Evolutionary conservation across 2,888 invertebrate genomes (phyloP).

Genomic region (Cheilosia variabilis): DNA sequence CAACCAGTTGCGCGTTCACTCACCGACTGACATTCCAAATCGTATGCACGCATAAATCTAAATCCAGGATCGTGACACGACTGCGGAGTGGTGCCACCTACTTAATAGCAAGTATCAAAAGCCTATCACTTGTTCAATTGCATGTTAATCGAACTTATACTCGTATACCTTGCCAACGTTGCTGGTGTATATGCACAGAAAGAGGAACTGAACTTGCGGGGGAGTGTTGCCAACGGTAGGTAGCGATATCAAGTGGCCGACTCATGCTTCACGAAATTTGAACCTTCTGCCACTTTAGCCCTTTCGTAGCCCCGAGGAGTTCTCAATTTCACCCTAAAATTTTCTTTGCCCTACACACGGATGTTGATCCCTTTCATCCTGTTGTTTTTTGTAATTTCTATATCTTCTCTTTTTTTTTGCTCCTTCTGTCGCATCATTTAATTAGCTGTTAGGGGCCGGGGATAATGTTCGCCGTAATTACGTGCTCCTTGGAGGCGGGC

Average conservation of each 20-base stretch:
- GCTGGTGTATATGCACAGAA: background rate
- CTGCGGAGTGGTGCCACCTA: slow-evolving; percentile 22
- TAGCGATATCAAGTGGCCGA: slow-evolving; percentile 53
- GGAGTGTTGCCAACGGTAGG: slow-evolving; percentile 44
- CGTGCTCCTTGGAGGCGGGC: slow-evolving; percentile 1
- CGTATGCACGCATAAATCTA: slow-evolving; percentile 70
- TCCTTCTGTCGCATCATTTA: slow-evolving; percentile 65
- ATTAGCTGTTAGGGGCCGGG: slow-evolving; percentile 67
- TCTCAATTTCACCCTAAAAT: slow-evolving; percentile 70
- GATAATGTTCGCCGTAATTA: slow-evolving; percentile 64
- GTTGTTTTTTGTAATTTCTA: slow-evolving; percentile 18
- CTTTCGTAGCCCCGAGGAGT: slow-evolving; percentile 48
- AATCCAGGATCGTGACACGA: slow-evolving; percentile 59
- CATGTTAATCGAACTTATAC: slow-evolving; percentile 54
- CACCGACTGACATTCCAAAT: slow-evolving; percentile 41
- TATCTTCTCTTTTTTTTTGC: slow-evolving; percentile 4
- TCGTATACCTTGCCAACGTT: background rate
- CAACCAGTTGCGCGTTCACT: slow-evolving; percentile 51
- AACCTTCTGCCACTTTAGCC: slow-evolving; percentile 28
- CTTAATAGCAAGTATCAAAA: slow-evolving; percentile 13
- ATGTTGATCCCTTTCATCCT: slow-evolving; percentile 55
- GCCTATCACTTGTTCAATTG: slow-evolving; percentile 35
- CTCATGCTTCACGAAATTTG: slow-evolving; percentile 47
- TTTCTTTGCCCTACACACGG: slow-evolving; percentile 36
- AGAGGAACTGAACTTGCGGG: background rate